Evolutionary conservation across 1,140 invertebrate species (phyloP).

Genomic region (Bombus balteatus): DNA sequence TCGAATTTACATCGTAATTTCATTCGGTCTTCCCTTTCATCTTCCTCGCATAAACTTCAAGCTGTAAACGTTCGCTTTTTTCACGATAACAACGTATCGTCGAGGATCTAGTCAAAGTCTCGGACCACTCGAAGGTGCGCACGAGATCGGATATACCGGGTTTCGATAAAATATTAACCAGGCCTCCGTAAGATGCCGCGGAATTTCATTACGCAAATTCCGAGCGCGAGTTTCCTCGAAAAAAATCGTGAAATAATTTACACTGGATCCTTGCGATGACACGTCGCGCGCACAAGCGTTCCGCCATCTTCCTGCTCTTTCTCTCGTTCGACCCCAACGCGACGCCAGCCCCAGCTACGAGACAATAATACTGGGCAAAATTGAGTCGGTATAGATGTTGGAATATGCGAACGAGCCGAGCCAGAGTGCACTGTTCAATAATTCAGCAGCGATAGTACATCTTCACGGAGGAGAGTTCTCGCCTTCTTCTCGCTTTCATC

Average conservation of each 20-base stretch:
- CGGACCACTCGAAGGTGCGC: background rate
- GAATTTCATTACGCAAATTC: slow-evolving; percentile 66
- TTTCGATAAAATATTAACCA: slow-evolving; percentile 48
- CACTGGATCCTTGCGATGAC: slow-evolving; percentile 46
- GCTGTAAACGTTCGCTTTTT: too few species aligned
- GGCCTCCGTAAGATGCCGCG: background rate
- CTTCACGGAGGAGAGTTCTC: slow-evolving; percentile 31
- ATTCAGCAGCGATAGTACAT: slow-evolving; percentile 73
- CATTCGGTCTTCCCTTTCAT: too few species aligned
- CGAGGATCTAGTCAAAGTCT: slow-evolving; percentile 3
- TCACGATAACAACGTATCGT: background rate
- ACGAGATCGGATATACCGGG: slow-evolving; percentile 9
- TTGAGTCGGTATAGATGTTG: slow-evolving; percentile 63
- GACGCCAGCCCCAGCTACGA: slow-evolving; percentile 41
- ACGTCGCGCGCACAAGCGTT: slow-evolving; percentile 34
- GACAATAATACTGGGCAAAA: slow-evolving; percentile 70
- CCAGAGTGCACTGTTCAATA: slow-evolving; percentile 76
- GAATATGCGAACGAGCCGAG: slow-evolving; percentile 68
- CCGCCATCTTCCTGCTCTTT: background rate
- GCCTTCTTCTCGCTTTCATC: slow-evolving; percentile 33
- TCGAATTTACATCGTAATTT: too few species aligned
- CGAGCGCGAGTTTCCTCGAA: slow-evolving; percentile 4
- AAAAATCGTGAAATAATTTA: slow-evolving; percentile 66
- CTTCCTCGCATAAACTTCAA: too few species aligned
- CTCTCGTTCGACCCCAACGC: background rate